Percentiles rank a stretch among this genome's conserved stretches.
These are phyloP conservation scores for Bradypodion ventrale DNA, from an alignment of 2,797 vertebrate species.

Conservation along the genomic window DNA sequence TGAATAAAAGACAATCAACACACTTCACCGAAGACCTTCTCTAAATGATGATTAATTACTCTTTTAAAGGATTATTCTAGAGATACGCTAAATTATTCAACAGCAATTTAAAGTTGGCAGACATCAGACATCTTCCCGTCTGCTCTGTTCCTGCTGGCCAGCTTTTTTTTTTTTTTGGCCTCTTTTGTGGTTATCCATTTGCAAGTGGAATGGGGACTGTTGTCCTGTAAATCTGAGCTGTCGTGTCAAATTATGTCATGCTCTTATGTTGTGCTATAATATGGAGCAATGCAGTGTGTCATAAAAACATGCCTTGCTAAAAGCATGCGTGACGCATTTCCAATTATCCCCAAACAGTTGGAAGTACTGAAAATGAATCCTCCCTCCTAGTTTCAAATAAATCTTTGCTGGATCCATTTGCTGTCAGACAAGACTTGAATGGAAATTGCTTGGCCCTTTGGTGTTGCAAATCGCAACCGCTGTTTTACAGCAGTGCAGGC, in stretches of 20 bases:
- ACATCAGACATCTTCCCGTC: constrained; percentile 57
- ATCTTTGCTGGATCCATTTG: constrained; percentile 62
- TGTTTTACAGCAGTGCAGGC: constrained; percentile 47
- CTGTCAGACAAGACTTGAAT: constrained; percentile 45
- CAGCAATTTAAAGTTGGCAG: constrained; percentile 74
- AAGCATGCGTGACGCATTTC: constrained; percentile 45
- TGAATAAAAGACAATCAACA: constrained; percentile 51
- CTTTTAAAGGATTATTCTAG: constrained; percentile 59
- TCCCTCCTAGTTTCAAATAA: constrained; percentile 26
- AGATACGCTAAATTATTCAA: constrained; percentile 56
- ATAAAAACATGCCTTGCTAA: constrained; percentile 52
- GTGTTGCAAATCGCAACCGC: constrained; percentile 52
- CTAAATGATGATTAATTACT: constrained; percentile 70
- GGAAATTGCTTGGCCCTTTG: constrained; percentile 50
- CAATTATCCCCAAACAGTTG: constrained; percentile 55
- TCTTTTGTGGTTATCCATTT: constrained; percentile 52
- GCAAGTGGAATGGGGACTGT: constrained; percentile 64
- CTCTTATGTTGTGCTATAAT: constrained; percentile 57
- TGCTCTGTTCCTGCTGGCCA: constrained; percentile 62
- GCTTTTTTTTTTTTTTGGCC: constrained; percentile 64
- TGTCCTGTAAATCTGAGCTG: constrained; percentile 69
- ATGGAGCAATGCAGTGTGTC: constrained; percentile 58
- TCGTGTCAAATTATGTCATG: constrained; percentile 70
- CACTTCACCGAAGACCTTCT: constrained; percentile 51
- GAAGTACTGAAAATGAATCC: constrained; percentile 51